These are phyloP conservation scores for Aphis craccivora DNA, from an alignment of 1,140 invertebrate species.

Conservation along the genomic window DNA sequence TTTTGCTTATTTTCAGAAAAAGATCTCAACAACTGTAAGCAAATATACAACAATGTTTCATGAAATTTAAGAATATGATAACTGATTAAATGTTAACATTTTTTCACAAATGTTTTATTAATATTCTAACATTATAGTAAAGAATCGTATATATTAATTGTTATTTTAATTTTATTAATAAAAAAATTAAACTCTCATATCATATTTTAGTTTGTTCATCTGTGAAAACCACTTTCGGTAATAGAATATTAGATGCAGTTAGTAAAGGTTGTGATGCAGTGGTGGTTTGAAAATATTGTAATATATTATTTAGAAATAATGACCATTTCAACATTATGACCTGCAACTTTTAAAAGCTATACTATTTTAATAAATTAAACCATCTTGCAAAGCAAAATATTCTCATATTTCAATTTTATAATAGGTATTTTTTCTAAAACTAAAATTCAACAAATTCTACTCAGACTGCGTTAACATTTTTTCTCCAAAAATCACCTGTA, in stretches of 20 bases:
- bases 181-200: neutral
- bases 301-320: no score
- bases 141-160: neutral
- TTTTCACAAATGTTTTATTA: neutral
- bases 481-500: no score
- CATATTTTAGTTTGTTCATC: neutral
- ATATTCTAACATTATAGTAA: neutral
- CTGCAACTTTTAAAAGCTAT: no score
- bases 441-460: no score
- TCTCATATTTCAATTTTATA: no score
- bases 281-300: neutral
- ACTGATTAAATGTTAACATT: neutral
- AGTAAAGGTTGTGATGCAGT: neutral
- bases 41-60: neutral
- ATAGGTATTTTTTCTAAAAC: no score
- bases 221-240: neutral
- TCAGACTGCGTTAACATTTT: no score
- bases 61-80: neutral
- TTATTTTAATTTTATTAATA: neutral
- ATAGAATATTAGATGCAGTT: neutral
- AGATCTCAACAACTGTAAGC: neutral
- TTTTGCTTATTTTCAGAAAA: slow-evolving; percentile 23
- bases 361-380: no score
- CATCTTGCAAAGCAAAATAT: no score
- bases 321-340: no score